Conservation (phyloP, 2,797 vertebrate genomes). For the Melanogrammus aeglefinus region DNA sequence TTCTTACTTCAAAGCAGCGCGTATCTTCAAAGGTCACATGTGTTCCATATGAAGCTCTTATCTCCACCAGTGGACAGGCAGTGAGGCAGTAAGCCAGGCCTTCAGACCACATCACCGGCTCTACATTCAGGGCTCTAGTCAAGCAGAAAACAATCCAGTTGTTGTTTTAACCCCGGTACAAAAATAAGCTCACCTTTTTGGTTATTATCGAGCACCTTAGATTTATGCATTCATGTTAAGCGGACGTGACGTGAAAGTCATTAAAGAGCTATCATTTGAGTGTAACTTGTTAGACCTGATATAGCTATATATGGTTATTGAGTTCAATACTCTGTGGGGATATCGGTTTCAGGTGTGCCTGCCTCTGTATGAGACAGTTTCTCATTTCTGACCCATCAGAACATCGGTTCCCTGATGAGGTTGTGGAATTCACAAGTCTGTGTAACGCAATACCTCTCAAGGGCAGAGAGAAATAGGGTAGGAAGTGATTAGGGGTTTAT, state of each 20-base stretch:
- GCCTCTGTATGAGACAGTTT: background rate
- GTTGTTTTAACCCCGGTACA: background rate
- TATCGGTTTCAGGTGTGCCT: background rate
- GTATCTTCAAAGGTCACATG: background rate
- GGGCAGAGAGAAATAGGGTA: background rate
- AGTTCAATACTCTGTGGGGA: background rate
- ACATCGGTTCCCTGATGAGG: background rate
- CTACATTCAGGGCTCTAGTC: background rate
- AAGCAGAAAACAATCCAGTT: background rate
- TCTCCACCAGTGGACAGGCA: background rate
- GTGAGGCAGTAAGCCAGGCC: background rate
- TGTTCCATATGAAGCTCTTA: background rate
- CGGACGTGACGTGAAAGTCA: background rate
- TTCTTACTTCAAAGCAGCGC: background rate
- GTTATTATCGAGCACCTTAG: background rate
- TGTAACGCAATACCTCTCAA: background rate
- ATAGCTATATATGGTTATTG: background rate
- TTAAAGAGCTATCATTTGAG: background rate
- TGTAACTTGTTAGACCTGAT: background rate
- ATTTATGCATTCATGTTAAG: background rate
- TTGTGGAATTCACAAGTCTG: background rate
- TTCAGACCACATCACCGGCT: background rate
- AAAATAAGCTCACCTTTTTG: background rate
- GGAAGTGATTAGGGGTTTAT: background rate
- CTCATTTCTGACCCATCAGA: no score